Evolutionary conservation across 2,888 invertebrate genomes (phyloP), one percentile per base, ranked within the genome.

Genomic region (Phragmatobia fuliginosa): DNA sequence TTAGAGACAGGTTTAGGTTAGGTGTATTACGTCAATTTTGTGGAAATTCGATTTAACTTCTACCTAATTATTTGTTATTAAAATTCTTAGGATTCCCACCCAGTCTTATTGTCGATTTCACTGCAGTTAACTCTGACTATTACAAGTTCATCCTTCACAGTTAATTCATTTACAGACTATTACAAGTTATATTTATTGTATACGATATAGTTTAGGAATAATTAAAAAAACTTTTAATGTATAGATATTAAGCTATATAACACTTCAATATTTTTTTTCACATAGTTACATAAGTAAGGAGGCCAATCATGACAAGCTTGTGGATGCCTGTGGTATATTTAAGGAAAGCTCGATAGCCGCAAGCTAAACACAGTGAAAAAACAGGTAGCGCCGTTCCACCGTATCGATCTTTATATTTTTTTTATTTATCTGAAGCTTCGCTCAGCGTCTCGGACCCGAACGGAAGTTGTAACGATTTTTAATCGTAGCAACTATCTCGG

Each of bases 381-480:
- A 94, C 94, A 93, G 92, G 94, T 94, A 94, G 94, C 93, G 90
- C 93, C 92, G 90, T 92, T 91, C 92, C 91, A 87, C 90, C 88
- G 92, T 92, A 94, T 94, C 93, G 94, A 93, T 94, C 92, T 94
- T 93, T 89, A 91, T 93, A 92, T 94, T 92, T 93, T 88, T 93
- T 93, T 93, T 94, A 92, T 94, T 93, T 94, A 93, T 94, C 91
- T 91, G 90, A 88, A 88, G 84, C 92, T 90, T 78, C 88, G 90
- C 90, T 89, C 81, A 85, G 88, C 88, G 91, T 83, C 91, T 91
- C 89, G 86, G 89, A 88, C 87, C 87, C 91, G 90, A 94, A 93
- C 95, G 94, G 95, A 95, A 94, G 95, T 94, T 94, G 94, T 93
- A 93, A 94, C 94, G 92, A 94, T 94, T 94, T 94, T 95, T 94